These are phyloP conservation scores for Huso huso DNA, from an alignment of 2,797 vertebrate genomes.

Conservation along the genomic window DNA sequence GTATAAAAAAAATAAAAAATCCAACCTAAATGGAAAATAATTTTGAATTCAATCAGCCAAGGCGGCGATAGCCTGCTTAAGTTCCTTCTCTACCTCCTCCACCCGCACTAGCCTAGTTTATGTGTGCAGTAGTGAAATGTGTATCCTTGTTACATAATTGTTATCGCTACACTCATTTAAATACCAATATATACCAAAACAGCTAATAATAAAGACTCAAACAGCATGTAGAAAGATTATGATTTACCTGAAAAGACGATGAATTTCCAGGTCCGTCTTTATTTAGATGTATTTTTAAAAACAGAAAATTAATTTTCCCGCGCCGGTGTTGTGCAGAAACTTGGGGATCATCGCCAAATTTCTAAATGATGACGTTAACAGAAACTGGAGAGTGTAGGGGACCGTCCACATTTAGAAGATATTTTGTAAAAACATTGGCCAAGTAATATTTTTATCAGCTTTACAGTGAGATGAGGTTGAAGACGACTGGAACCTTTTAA, in stretches of 20 bases:
- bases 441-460: too few relatives aligned
- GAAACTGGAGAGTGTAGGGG: background rate
- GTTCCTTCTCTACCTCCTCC: too few relatives aligned
- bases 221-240: background rate
- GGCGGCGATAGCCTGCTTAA: too few relatives aligned
- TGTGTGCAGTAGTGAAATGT: background rate
- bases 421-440: too few relatives aligned
- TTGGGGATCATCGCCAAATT: conserved; percentile 25
- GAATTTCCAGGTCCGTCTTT: too few relatives aligned
- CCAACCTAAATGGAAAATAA: too few relatives aligned
- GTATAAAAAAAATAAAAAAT: too few relatives aligned
- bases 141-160: background rate
- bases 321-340: conserved; percentile 29
- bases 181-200: background rate
- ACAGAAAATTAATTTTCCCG: conserved; percentile 29
- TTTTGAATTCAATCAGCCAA: too few relatives aligned
- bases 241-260: background rate
- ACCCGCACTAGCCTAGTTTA: too few relatives aligned
- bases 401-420: too few relatives aligned
- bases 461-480: too few relatives aligned
- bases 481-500: too few relatives aligned
- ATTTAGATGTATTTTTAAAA: background rate
- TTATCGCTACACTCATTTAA: background rate
- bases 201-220: background rate
- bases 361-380: background rate